Evolutionary conservation across 2,113 vertebrate genomes (phyloP).

Genomic region (Ranitomeya variabilis): DNA sequence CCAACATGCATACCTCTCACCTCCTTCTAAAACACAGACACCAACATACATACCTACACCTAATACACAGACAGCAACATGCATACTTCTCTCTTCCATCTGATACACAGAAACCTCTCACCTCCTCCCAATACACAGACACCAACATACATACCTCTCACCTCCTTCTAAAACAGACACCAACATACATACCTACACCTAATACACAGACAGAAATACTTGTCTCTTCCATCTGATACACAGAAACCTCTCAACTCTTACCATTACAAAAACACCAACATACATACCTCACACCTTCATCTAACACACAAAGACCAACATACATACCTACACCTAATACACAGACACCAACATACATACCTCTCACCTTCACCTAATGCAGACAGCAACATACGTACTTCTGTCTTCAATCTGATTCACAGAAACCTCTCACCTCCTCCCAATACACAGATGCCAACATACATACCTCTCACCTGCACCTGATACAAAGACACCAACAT

Average conservation of each 20-base stretch:
- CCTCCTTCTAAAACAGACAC: not conserved
- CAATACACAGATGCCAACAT: not conserved
- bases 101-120: not conserved
- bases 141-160: not conserved
- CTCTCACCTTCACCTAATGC: not conserved
- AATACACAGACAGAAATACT: not conserved
- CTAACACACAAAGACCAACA: not conserved
- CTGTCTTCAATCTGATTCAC: too few species aligned
- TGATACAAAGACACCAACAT: not conserved
- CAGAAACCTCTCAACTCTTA: not conserved
- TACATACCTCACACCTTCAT: not conserved
- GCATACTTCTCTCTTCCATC: not conserved
- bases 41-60: not conserved
- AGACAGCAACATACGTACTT: not conserved
- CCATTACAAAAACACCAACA: not conserved
- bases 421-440: not conserved
- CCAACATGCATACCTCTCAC: not conserved
- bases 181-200: too few species aligned
- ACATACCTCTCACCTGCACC: not conserved
- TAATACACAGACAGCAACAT: not conserved
- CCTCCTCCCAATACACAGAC: not conserved
- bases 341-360: not conserved
- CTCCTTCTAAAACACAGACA: not conserved
- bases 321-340: not conserved
- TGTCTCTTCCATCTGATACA: not conserved